Base-by-base conservation (phyloP, 2,113 vertebrate genomes). In the Garra rufa region DNA sequence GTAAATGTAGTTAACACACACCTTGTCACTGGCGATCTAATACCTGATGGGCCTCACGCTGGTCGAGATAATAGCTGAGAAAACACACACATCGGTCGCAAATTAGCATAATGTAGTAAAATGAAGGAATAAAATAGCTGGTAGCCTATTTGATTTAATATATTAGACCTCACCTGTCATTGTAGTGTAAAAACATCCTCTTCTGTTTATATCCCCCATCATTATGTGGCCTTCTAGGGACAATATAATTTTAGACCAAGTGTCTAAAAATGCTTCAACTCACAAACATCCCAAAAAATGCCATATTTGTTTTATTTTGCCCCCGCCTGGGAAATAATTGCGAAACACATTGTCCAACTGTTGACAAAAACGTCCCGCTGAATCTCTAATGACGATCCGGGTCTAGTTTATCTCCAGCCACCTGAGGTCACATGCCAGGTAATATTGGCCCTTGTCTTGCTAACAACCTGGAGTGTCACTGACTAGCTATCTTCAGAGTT, bases 381-480 rank as follows among this genome's bases (percentile, higher is more conserved):
- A 15, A 44, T 6, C 67, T 83, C 55, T 83, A 88, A 88, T 82
- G 77, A 78, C 21, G 46, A 75, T 55, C 73, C 9, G 38, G 38
- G 75, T 55, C 15, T 14, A 41, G 76, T 79, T 86, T 50, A 77
- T 77, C 44, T 19, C 19, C 57, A 65, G 79, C 85, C 2, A 8
- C 57, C 82, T 11, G 44, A 76, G 83, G 75, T 84, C 82, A 71
- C 70, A 74, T 87, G 86, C 63, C 80, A 80, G 80, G 63, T 83
- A 85, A 85, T 77, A 75, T 50, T 50, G 75, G 67, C 44, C 69
- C 30, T 26, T 19, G 67, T 44, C 74, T 75, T 61, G 34, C 57
- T 88, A 85, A 85, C 82, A 82, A 79, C 75, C 83, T 30, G 77
- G 4, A 28, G 48, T 85, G 86, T 77, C 86, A 87, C 75, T 76